Evolutionary conservation across 2,797 vertebrate genomes (phyloP).

Genomic region (Pseudochromis fuscus): DNA sequence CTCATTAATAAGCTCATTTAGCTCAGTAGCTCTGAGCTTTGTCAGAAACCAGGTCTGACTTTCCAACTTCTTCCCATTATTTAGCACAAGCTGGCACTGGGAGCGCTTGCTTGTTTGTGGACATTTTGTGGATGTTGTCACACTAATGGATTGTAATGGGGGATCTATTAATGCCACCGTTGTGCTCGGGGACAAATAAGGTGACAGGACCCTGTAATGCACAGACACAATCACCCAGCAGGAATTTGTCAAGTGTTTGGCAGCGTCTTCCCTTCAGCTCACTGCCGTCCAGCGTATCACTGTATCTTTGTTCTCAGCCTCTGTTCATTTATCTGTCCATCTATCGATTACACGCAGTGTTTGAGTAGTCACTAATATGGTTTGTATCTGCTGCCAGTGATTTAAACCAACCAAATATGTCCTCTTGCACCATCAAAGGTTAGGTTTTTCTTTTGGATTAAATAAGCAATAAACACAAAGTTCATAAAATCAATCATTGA

Average conservation of each 20-base stretch:
- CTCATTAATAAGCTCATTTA: slow-evolving; percentile 65
- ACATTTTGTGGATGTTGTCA: slow-evolving; percentile 65
- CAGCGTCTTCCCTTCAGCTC: slow-evolving; percentile 27
- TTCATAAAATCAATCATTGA: slow-evolving; percentile 7
- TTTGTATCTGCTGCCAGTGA: neutral
- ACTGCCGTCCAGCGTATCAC: slow-evolving; percentile 28
- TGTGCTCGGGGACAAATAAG: slow-evolving; percentile 57
- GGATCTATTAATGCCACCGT: slow-evolving; percentile 61
- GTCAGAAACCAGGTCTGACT: slow-evolving; percentile 51
- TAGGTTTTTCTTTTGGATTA: slow-evolving; percentile 1
- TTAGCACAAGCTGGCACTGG: slow-evolving; percentile 60
- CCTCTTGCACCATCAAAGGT: neutral
- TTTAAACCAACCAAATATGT: neutral
- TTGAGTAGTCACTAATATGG: slow-evolving; percentile 21
- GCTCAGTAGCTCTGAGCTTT: slow-evolving; percentile 56
- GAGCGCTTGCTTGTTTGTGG: slow-evolving; percentile 62
- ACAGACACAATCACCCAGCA: slow-evolving; percentile 35
- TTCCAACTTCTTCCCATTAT: slow-evolving; percentile 58
- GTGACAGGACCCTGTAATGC: slow-evolving; percentile 48
- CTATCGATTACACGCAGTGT: slow-evolving; percentile 22
- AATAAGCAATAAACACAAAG: neutral
- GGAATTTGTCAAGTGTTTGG: slow-evolving; percentile 53
- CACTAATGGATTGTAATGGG: slow-evolving; percentile 72
- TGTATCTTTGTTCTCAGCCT: slow-evolving; percentile 33
- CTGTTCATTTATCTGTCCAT: slow-evolving; percentile 1